A percentile compares a stretch with the other conserved stretches of the same genome.
These are phyloP conservation scores for Megalops atlanticus DNA, from an alignment of 2,113 vertebrate species.

Conservation along the genomic window DNA sequence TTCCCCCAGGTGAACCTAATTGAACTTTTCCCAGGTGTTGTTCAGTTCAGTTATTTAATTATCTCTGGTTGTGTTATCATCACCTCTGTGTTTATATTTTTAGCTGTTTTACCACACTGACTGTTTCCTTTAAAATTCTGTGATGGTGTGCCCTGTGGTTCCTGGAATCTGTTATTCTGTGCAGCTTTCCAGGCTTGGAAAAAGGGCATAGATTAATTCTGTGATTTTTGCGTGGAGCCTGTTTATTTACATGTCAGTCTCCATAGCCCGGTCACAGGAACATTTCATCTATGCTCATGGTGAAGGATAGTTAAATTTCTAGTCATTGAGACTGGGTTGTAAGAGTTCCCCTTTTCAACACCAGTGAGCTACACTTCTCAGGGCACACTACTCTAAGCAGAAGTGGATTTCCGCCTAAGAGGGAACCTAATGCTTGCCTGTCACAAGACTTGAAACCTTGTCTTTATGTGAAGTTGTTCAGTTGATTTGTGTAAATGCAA, in stretches of 20 bases:
- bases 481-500: not conserved
- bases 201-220: slow-evolving; percentile 25
- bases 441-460: not conserved
- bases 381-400: too few relatives aligned
- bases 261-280: slow-evolving; percentile 23
- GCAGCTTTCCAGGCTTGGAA: slow-evolving; percentile 13
- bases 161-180: slow-evolving; percentile 14
- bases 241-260: not conserved
- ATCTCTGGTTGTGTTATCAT: too few relatives aligned
- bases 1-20: too few relatives aligned
- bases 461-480: not conserved
- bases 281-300: not conserved
- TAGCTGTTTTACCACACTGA: not conserved
- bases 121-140: not conserved
- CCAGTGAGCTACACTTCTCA: not conserved
- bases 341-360: not conserved
- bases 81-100: too few relatives aligned
- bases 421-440: not conserved
- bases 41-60: too few relatives aligned
- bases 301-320: not conserved
- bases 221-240: slow-evolving; percentile 9
- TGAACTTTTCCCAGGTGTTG: too few relatives aligned
- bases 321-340: not conserved
- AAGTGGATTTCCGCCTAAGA: too few relatives aligned
- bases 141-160: slow-evolving; percentile 26